Evolutionary conservation across 2,888 invertebrate genomes (phyloP), one percentile per base, ranked within the genome.

Genomic region (Sinotaia quadrata): DNA sequence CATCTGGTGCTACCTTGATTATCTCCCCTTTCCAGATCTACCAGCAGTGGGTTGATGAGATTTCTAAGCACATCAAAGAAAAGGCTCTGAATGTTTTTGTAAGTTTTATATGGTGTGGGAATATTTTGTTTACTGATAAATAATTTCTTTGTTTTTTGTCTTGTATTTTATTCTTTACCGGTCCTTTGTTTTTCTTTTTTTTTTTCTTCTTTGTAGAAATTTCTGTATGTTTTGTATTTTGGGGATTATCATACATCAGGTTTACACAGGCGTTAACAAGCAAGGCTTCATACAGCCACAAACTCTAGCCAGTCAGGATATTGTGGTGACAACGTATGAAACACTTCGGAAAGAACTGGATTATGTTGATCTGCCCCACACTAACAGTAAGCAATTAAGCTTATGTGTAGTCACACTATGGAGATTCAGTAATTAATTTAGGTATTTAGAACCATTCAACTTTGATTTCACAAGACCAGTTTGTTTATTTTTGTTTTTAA

Each of bases 291-390:
- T 92, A 34, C 92, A 92, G 84, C 94, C 94, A 0, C 87, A 87
- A 10, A 88, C 90, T 51, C 87, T 94, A 66, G 91, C 91, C 7
- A 81, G 90, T 7, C 92, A 92, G 80, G 93, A 94, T 84, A 89
- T 94, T 47, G 92, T 94, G 0, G 89, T 94, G 12, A 93, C 93
- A 0, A 93, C 94, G 0, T 94, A 94, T 82, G 90, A 89, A 74
- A 91, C 91, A 0, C 87, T 94, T 1, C 69, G 91, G 54, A 88
- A 87, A 27, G 94, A 94, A 83, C 83, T 93, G 27, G 87, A 91
- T 79, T 91, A 91, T 76, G 91, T 91, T 0, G 90, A 91, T 72
- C 86, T 90, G 3, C 89, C 89, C 10, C 89, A 89, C 72, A 85
- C 80, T 49, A 87, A 90, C 88, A 76, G 88, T 88, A 74, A 85